Evolutionary conservation across 2,888 invertebrate genomes (phyloP).

Genomic region (Limnephilus auricula): DNA sequence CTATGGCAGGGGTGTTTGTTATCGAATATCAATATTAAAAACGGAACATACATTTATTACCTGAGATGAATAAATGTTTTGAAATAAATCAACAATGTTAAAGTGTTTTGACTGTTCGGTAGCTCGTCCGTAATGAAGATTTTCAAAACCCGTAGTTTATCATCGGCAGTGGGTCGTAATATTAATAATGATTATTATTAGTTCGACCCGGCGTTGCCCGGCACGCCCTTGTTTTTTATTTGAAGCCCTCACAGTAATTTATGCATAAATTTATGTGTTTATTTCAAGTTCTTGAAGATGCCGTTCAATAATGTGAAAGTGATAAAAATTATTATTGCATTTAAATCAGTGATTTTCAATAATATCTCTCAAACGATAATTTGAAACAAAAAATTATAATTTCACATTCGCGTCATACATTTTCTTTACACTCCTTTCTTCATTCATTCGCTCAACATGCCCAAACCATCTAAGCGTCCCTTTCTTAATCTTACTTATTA

Average conservation of each 20-base stretch:
- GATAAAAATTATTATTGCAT: neutral
- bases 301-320: neutral
- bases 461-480: no score
- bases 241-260: neutral
- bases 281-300: neutral
- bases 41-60: no score
- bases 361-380: no score
- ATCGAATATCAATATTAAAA: no score
- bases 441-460: no score
- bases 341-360: no score
- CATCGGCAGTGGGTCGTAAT: neutral
- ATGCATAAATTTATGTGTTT: neutral
- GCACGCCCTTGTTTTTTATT: neutral
- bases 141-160: neutral
- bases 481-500: no score
- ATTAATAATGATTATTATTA: neutral
- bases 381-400: no score
- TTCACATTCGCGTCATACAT: no score
- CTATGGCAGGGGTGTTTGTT: no score
- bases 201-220: neutral
- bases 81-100: neutral
- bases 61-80: neutral
- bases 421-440: no score
- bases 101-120: neutral
- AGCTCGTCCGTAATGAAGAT: neutral